phyloP scores from a whole-genome alignment of 2,797 vertebrate species.

The Argya squamiceps region DNA sequence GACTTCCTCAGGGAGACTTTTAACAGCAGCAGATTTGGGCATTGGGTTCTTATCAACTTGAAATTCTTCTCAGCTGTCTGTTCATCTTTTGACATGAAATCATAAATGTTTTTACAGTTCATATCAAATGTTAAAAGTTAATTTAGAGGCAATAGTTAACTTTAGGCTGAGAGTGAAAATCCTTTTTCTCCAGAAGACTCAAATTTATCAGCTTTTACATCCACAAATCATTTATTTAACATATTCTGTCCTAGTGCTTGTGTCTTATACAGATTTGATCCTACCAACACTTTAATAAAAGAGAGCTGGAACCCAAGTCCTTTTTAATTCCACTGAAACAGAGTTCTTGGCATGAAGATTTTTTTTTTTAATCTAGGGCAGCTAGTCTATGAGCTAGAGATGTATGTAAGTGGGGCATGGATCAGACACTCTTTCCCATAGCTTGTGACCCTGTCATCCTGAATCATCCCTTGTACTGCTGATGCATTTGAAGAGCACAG shows the following conservation, averaged over 20 bases:
- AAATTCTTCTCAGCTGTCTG: not conserved
- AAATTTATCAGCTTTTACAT: not conserved
- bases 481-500: conserved; percentile 34
- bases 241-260: not conserved
- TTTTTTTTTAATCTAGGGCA: not conserved
- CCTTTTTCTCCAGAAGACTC: not conserved
- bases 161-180: not conserved
- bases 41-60: not conserved
- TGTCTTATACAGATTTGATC: not conserved
- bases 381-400: not conserved
- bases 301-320: not conserved
- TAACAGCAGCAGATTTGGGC: not conserved
- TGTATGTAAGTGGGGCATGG: not conserved
- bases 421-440: not conserved
- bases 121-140: not conserved
- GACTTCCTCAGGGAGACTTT: not conserved
- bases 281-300: not conserved
- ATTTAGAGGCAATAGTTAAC: not conserved
- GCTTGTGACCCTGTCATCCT: conserved; percentile 27
- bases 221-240: not conserved
- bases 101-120: not conserved
- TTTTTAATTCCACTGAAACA: not conserved
- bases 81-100: not conserved
- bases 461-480: conserved; percentile 27
- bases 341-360: not conserved